Percentiles rank a stretch among this genome's conserved stretches.
Evolutionary conservation across 2,797 vertebrate species (phyloP).

Genomic region (Babyrousa celebensis): DNA sequence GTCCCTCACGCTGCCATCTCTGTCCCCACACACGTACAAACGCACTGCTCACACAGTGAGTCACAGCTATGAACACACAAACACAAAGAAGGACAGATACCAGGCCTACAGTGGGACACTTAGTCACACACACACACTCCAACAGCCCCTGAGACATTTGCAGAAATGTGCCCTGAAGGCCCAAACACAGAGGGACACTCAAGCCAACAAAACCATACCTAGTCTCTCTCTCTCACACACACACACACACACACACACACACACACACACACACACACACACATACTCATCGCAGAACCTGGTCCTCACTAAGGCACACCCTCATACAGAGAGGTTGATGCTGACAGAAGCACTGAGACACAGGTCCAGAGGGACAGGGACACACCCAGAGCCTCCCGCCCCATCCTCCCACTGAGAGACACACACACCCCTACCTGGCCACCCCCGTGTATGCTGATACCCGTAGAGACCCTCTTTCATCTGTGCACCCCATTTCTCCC

Average conservation of each 20-base stretch:
- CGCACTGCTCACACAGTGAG: background rate
- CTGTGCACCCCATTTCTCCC: background rate
- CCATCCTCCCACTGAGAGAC: background rate
- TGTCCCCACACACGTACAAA: background rate
- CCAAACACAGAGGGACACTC: background rate
- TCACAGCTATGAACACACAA: background rate
- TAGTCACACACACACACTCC: background rate
- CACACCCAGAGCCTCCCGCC: background rate
- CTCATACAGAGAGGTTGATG: background rate
- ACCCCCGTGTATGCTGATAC: background rate
- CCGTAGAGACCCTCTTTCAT: background rate
- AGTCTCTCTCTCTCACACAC: background rate
- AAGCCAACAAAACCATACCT: background rate
- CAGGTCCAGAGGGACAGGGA: background rate
- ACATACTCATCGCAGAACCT: background rate
- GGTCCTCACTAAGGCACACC: background rate
- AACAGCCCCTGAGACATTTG: background rate
- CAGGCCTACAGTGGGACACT: background rate
- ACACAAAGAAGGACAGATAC: background rate
- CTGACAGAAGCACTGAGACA: background rate
- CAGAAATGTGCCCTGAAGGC: background rate
- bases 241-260: background rate
- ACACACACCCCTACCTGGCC: background rate
- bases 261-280: too few relatives aligned
- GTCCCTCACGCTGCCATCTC: background rate